phyloP scores from a whole-genome alignment of 2,888 invertebrate species.

The Pimpla rufipes region DNA sequence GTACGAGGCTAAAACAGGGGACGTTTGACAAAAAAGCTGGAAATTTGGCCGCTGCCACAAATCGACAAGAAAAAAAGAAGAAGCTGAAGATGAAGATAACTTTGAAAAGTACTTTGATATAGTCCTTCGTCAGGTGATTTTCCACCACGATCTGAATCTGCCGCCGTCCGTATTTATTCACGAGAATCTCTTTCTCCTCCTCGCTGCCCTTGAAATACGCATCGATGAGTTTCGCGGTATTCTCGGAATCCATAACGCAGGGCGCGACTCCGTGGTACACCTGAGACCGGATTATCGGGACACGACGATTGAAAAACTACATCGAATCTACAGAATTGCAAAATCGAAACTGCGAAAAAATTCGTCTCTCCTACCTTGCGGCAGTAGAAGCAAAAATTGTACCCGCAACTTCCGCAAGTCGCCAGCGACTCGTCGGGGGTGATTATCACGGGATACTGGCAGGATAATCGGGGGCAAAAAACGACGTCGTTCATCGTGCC shows the following conservation, averaged over 20 bases:
- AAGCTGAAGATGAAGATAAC: too few relatives aligned
- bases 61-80: background rate
- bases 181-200: conserved; percentile 66
- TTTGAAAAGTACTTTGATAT: conserved; percentile 78
- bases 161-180: conserved; percentile 74
- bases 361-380: conserved; percentile 72
- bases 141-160: conserved; percentile 76
- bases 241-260: conserved; percentile 71
- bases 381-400: conserved; percentile 78
- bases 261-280: conserved; percentile 76
- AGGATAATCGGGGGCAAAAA: conserved; percentile 75
- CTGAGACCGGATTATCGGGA: conserved; percentile 59
- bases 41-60: background rate
- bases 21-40: background rate
- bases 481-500: conserved; percentile 74
- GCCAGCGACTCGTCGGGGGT: conserved; percentile 73
- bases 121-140: conserved; percentile 71
- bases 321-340: background rate
- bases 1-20: background rate
- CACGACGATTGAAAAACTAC: background rate
- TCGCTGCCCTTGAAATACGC: conserved; percentile 71
- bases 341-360: background rate
- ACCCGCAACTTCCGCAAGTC: conserved; percentile 74
- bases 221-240: conserved; percentile 67
- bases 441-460: conserved; percentile 73